These are phyloP conservation scores for Seriola dumerili DNA, from an alignment of 2,113 vertebrate genomes.

Conservation along the genomic window DNA sequence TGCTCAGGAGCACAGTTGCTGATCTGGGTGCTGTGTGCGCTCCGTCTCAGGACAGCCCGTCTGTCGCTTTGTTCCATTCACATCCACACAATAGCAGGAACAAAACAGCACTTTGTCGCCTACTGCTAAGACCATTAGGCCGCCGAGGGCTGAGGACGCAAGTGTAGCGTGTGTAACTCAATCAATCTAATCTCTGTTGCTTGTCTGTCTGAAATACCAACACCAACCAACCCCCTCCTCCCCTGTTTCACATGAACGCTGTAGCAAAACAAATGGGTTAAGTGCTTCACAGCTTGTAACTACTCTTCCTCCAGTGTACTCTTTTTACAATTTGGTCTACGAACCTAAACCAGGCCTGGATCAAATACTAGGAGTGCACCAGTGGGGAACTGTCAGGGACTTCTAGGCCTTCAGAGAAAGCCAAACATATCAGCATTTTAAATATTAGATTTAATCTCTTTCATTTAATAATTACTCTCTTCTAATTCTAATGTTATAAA, in stretches of 20 bases:
- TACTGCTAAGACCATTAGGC: constrained; percentile 77
- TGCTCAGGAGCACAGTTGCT: constrained; percentile 17
- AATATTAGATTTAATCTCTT: no score
- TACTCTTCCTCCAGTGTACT: constrained; percentile 34
- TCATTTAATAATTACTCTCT: no score
- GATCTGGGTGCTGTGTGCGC: constrained; percentile 12
- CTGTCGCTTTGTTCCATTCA: constrained; percentile 63
- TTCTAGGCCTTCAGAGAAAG: no score
- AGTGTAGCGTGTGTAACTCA: constrained; percentile 82
- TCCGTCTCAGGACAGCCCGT: constrained; percentile 28
- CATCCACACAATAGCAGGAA: constrained; percentile 69
- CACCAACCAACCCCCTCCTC: constrained; percentile 17
- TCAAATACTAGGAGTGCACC: background rate
- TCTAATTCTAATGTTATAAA: no score
- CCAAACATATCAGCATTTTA: no score
- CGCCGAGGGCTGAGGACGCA: constrained; percentile 60
- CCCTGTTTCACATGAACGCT: constrained; percentile 70
- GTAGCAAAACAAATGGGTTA: constrained; percentile 71
- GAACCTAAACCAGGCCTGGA: constrained; percentile 6
- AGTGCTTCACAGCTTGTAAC: constrained; percentile 66
- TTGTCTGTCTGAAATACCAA: constrained; percentile 65
- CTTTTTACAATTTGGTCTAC: constrained; percentile 39
- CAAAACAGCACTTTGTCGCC: constrained; percentile 80
- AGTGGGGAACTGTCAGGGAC: no score
- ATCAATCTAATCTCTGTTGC: constrained; percentile 79